Evolutionary conservation across 2,797 vertebrate species (phyloP).

Genomic region (Poecile montanus): DNA sequence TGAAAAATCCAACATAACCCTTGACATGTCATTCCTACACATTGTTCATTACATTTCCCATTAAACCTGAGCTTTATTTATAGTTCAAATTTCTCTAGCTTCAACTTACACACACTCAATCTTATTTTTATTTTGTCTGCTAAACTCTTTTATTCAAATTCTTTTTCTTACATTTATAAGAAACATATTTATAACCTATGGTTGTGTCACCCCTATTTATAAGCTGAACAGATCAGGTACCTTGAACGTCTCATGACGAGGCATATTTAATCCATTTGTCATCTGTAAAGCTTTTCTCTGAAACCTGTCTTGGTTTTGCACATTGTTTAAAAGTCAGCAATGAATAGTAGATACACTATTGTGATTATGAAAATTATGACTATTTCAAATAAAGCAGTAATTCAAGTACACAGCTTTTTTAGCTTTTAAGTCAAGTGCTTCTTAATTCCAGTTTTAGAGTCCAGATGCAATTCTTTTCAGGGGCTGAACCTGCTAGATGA

Average conservation of each 20-base stretch:
- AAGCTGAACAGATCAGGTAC: not conserved
- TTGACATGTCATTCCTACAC: constrained; percentile 5
- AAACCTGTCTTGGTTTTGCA: not conserved
- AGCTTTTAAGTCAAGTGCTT: not conserved
- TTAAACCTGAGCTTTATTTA: constrained; percentile 18
- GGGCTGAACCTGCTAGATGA: not conserved
- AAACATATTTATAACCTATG: not conserved
- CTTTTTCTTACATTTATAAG: not conserved
- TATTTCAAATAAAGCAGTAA: not conserved
- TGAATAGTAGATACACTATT: not conserved
- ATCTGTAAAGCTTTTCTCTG: not conserved
- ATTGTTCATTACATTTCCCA: not conserved
- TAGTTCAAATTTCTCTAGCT: not conserved
- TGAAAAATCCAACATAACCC: constrained; percentile 30
- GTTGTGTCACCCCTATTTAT: not conserved
- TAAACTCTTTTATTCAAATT: constrained; percentile 15
- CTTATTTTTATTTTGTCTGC: not conserved
- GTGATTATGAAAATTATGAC: not conserved
- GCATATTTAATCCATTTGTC: not conserved
- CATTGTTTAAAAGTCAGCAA: not conserved
- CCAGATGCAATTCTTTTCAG: not conserved
- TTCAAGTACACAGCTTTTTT: not conserved
- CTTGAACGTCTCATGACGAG: not conserved
- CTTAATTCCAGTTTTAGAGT: not conserved
- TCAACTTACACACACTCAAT: not conserved